Conservation (phyloP, 2,797 vertebrate species). For the Chiroxiphia lanceolata region DNA sequence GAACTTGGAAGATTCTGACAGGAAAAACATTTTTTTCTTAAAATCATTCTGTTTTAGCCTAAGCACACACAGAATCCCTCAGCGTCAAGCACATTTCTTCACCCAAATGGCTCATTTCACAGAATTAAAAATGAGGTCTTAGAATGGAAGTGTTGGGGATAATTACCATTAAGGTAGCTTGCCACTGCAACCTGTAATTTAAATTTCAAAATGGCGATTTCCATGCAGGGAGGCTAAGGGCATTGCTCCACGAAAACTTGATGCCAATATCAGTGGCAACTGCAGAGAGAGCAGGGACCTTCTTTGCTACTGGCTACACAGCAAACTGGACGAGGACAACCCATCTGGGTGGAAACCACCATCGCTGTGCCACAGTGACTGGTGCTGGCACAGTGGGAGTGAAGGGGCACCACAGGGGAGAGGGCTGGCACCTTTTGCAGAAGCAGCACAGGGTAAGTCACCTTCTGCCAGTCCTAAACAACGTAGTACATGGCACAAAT, state of each 20-base stretch:
- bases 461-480: background rate
- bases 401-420: fast-evolving
- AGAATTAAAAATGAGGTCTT: background rate
- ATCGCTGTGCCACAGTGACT: background rate
- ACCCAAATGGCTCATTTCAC: background rate
- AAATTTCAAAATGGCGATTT: background rate
- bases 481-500: background rate
- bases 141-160: background rate
- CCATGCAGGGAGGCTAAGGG: background rate
- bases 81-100: background rate
- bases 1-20: background rate
- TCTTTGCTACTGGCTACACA: background rate
- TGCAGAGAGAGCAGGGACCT: no score
- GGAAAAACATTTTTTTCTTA: background rate
- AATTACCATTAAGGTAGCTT: background rate
- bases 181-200: background rate
- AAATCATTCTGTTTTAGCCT: background rate
- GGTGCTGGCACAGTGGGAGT: background rate
- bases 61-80: background rate
- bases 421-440: background rate
- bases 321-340: background rate
- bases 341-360: background rate
- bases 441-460: background rate
- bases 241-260: background rate
- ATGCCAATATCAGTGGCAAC: background rate